Percentiles rank a stretch among this genome's conserved stretches.
Conservation (phyloP, 2,113 vertebrate genomes). For the Thunnus thynnus region DNA sequence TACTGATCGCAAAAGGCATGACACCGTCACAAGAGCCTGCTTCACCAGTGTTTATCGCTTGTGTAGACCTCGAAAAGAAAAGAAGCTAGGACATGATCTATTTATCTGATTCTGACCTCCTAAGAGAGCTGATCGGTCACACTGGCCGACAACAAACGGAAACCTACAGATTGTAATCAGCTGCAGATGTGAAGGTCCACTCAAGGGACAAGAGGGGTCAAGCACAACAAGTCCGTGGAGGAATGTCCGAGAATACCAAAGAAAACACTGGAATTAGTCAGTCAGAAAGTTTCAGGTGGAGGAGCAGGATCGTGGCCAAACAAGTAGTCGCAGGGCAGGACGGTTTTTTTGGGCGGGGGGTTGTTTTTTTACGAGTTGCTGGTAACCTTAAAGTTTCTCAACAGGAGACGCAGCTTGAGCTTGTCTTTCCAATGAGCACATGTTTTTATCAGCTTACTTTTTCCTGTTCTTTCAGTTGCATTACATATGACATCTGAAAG, state of each 20-base stretch:
- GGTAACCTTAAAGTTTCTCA: constrained; percentile 37
- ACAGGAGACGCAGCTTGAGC: constrained; percentile 29
- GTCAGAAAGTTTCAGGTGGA: constrained; percentile 46
- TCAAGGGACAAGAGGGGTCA: constrained; percentile 28
- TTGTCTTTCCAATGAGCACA: constrained; percentile 27
- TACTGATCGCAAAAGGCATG: constrained; percentile 62
- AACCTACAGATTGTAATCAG: background rate
- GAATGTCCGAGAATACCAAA: constrained; percentile 50
- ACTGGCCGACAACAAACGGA: constrained; percentile 7
- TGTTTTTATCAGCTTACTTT: constrained; percentile 59
- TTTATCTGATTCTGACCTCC: constrained; percentile 29
- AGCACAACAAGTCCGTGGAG: constrained; percentile 33
- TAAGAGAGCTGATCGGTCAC: constrained; percentile 7
- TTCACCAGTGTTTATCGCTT: constrained; percentile 24
- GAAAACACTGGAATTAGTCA: constrained; percentile 56
- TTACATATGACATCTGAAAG: constrained; percentile 63
- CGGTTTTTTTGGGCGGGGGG: too few species aligned
- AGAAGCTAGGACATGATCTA: constrained; percentile 45
- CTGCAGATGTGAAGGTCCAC: background rate
- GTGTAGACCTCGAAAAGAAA: constrained; percentile 29
- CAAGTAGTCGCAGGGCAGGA: constrained; percentile 46
- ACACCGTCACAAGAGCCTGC: constrained; percentile 35
- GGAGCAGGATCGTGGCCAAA: constrained; percentile 34
- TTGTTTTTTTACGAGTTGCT: background rate
- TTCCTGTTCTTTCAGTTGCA: constrained; percentile 42